Evolutionary conservation across 2,888 invertebrate genomes (phyloP), one percentile per base, ranked within the genome.

Genomic region (Spisula subtruncata): DNA sequence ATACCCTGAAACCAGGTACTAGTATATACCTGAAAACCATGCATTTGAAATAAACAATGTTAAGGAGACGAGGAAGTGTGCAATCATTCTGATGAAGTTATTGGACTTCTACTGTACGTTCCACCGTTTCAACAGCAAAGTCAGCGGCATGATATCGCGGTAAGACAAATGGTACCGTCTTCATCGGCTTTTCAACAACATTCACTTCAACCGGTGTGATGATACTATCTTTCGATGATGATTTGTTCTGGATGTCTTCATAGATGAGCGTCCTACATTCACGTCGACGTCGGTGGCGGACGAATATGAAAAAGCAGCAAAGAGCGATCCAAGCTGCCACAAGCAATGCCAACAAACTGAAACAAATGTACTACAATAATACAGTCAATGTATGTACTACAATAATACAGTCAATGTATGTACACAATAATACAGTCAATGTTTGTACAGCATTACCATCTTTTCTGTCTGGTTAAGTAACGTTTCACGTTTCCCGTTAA

Each of bases 301-400:
- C 60, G 12, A 25, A 66, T 2, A 66, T 25, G 25, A 66, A 66
- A 12, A 66, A 66, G 25, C 60, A 66, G 25, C 60, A 66, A 10
- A 66, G 60, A 2, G 60, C 60, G 6, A 66, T 25, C 60, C 60
- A 66, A 25, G 60, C 60, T 0, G 60, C 60, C 0, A 66, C 60
- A 25, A 66, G 60, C 60, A 66, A 66, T 10, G 60, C 60, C 25
- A 66, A 66, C 60, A 66, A 66, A 4, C 60, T 66, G 60, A 66
- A 66, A 25, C 4, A 25, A 0, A 41, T 41, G 41, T n/a, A n/a
- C n/a, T n/a, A n/a, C n/a, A n/a, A n/a, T n/a, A n/a, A 41, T 41
- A 41, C 41, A 41, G 41, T 41, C 41, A 8, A 41, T 5, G 41
- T 41, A 41, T 41, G 41, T n/a, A n/a, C n/a, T n/a, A n/a, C n/a